These are phyloP conservation scores for Pelodytes ibericus DNA, from an alignment of 2,797 vertebrate genomes.

Conservation along the genomic window DNA sequence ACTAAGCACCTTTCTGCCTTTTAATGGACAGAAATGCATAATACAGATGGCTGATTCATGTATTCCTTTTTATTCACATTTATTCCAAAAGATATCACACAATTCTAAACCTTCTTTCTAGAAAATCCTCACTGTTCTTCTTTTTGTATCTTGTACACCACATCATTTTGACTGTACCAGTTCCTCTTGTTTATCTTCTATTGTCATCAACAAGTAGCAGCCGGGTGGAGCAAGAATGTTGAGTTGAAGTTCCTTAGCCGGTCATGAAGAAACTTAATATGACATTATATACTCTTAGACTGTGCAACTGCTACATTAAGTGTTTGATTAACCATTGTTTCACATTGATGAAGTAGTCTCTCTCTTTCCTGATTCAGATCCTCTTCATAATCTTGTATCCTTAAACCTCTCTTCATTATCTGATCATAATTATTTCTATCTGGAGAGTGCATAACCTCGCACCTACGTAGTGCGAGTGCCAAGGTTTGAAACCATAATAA, in stretches of 20 bases:
- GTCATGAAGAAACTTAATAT: slow-evolving; percentile 56
- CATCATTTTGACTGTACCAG: slow-evolving; percentile 19
- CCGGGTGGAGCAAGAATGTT: slow-evolving; percentile 33
- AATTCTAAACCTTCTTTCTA: background rate
- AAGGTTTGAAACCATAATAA: slow-evolving; percentile 69
- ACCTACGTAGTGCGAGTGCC: slow-evolving; percentile 65
- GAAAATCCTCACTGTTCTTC: slow-evolving; percentile 31
- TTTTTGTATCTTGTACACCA: background rate
- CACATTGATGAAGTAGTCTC: slow-evolving; percentile 60
- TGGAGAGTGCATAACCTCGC: slow-evolving; percentile 65
- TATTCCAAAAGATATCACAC: too few species aligned
- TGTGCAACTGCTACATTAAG: slow-evolving; percentile 49
- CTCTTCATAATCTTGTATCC: slow-evolving; percentile 63
- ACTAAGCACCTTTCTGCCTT: too few species aligned
- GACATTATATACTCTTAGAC: slow-evolving; percentile 45
- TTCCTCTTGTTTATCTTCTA: slow-evolving; percentile 40
- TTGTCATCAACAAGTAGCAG: slow-evolving; percentile 46
- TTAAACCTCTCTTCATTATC: slow-evolving; percentile 64
- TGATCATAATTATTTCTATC: slow-evolving; percentile 65
- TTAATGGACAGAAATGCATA: too few species aligned
- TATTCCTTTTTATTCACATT: too few species aligned
- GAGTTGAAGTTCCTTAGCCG: slow-evolving; percentile 50
- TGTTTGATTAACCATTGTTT: slow-evolving; percentile 69
- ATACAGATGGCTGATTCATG: too few species aligned
- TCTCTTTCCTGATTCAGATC: slow-evolving; percentile 60